Evolutionary conservation across 30 jellyfish, hydroid and myxozoan species (phyloP), one percentile per base, ranked within the genome.

Genomic region (Nemopilema nomurai): DNA sequence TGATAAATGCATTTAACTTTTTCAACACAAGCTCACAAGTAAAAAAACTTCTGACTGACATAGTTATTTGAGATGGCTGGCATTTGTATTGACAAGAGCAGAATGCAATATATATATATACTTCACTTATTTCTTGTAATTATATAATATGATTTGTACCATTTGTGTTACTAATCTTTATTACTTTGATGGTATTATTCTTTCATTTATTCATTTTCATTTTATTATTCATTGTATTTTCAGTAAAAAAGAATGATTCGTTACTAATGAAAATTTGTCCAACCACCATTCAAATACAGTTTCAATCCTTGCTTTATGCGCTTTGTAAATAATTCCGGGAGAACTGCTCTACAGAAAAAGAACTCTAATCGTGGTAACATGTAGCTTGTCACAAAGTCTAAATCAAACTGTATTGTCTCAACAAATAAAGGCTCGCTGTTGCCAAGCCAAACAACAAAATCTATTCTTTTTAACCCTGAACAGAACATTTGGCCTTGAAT

Each of bases 401-500:
- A 4, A 64, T 64, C 74, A 64, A 20, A 64, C 31, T 8, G 18
- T 3, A 41, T 41, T 17, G 87, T 13, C 66, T 77, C 62, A 24
- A 77, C 80, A 49, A 49, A 77, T 52, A 77, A 77, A 18, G 87
- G 87, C 62, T 77, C 80, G 28, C 62, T 52, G 70, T 73, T 66
- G 20, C 84, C 71, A 33, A 73, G 30, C 84, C 84, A 73, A 73
- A 73, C 84, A 17, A 73, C 84, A 28, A 73, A 73, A 51, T 73
- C 70, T 16, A 33, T 27, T 73, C 76, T 28, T 27, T 73, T 28
- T 30, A 73, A 33, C 23, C 81, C 89, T 16, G 89, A 25, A 63
- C 89, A 79, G 66, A 53, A 63, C 89, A 79, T 79, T 66, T 79
- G 80, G n/a, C 80, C 81, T 79, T 79, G 87, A 29, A 76, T 51